A percentile compares a stretch with the other conserved stretches of the same genome.
These are phyloP conservation scores for Epizoanthus illoricatus DNA, from an alignment of 92 coral and sea anemone genomes.

Conservation along the genomic window DNA sequence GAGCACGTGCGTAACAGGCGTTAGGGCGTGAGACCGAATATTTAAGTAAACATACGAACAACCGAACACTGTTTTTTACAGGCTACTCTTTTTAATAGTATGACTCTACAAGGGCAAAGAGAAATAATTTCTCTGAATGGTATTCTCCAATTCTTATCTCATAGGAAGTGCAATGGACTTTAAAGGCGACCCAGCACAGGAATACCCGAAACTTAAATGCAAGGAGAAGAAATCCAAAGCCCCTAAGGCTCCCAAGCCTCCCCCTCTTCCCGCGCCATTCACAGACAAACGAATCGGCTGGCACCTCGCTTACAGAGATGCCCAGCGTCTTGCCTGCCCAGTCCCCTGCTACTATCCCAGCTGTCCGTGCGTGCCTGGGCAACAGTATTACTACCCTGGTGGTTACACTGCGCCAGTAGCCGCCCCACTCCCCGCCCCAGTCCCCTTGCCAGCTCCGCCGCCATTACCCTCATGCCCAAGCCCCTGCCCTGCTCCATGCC, in stretches of 20 bases:
- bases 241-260: conserved; percentile 62
- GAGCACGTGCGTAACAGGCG: too few species aligned
- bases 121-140: too few species aligned
- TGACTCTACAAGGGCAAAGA: too few species aligned
- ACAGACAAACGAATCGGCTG: conserved; percentile 67
- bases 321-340: conserved; percentile 47
- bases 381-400: conserved; percentile 36
- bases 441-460: neutral
- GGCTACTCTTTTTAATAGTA: too few species aligned
- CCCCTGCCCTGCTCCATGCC: conserved; percentile 35
- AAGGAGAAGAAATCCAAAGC: conserved; percentile 54
- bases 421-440: neutral
- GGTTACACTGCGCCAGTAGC: conserved; percentile 8
- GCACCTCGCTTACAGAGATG: conserved; percentile 71
- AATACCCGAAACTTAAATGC: conserved; percentile 53
- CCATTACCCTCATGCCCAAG: conserved; percentile 16
- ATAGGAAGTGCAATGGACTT: conserved; percentile 55
- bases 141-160: neutral
- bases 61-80: too few species aligned
- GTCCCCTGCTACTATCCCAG: conserved; percentile 47
- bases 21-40: too few species aligned
- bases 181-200: conserved; percentile 41
- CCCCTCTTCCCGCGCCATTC: conserved; percentile 58
- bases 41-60: too few species aligned
- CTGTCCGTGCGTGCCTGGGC: conserved; percentile 57